phyloP scores from a whole-genome alignment of 1,140 invertebrate species.

The Stegodyphus dumicola region DNA sequence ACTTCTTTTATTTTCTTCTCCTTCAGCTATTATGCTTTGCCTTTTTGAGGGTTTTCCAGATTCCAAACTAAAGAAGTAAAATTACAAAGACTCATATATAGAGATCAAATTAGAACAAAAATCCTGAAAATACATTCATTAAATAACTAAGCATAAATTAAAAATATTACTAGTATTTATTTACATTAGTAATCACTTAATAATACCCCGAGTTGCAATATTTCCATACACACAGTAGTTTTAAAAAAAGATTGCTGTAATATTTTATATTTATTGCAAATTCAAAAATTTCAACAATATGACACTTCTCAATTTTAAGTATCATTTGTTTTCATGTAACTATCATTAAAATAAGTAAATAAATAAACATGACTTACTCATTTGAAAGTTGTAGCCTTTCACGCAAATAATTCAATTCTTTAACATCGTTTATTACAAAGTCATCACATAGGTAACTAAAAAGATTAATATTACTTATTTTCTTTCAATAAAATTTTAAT shows the following conservation, averaged over 20 bases:
- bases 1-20: conserved; percentile 52
- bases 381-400: conserved; percentile 65
- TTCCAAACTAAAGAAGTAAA: conserved; percentile 16
- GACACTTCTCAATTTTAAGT: not conserved
- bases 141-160: too few relatives aligned
- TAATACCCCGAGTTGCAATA: too few relatives aligned
- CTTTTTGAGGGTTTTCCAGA: conserved; percentile 13
- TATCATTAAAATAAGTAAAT: not conserved
- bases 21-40: conserved; percentile 14
- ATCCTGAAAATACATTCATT: too few relatives aligned
- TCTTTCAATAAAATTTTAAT: too few relatives aligned
- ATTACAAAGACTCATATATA: not conserved
- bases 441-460: conserved; percentile 84
- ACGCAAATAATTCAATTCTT: conserved; percentile 74
- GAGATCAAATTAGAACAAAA: too few relatives aligned
- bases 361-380: conserved; percentile 63
- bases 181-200: too few relatives aligned
- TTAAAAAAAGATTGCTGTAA: not conserved
- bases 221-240: not conserved
- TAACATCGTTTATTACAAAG: conserved; percentile 81
- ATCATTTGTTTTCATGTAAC: not conserved
- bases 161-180: too few relatives aligned
- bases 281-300: not conserved
- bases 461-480: conserved; percentile 60
- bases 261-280: not conserved